phyloP scores from a whole-genome alignment of 2,888 invertebrate species.

The Parnassius apollo region DNA sequence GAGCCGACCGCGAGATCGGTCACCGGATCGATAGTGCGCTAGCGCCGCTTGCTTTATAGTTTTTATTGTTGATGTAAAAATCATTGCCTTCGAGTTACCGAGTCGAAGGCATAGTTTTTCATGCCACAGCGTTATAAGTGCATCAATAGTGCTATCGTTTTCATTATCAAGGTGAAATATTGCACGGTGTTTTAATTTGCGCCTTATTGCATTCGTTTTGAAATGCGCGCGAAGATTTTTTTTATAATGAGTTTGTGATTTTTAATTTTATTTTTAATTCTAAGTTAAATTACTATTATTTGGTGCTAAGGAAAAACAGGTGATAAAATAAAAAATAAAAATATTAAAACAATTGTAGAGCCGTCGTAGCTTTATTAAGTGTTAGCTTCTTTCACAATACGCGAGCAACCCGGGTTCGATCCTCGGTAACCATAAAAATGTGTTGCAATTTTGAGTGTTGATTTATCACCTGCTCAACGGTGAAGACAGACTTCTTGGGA shows the following conservation, averaged over 20 bases:
- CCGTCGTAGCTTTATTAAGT: too few relatives aligned
- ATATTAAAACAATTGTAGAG: too few relatives aligned
- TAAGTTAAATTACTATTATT: too few relatives aligned
- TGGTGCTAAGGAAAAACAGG: too few relatives aligned
- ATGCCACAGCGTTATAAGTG: slow-evolving; percentile 10
- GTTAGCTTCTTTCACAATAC: too few relatives aligned
- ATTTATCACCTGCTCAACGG: too few relatives aligned
- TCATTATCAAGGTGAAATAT: slow-evolving; percentile 27
- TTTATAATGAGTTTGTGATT: neutral
- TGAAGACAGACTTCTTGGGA: too few relatives aligned
- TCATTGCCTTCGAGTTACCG: slow-evolving; percentile 42
- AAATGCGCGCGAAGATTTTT: slow-evolving; percentile 11
- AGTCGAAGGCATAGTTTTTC: slow-evolving; percentile 30
- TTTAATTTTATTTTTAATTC: too few relatives aligned
- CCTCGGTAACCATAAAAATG: too few relatives aligned
- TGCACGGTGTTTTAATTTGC: slow-evolving; percentile 11
- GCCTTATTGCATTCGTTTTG: neutral
- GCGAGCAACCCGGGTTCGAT: too few relatives aligned
- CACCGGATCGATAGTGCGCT: slow-evolving; percentile 56
- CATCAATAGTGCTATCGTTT: slow-evolving; percentile 6
- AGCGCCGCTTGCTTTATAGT: slow-evolving; percentile 43
- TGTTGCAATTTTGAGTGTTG: too few relatives aligned
- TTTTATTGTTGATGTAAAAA: slow-evolving; percentile 63
- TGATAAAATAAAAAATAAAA: too few relatives aligned
- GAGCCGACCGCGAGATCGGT: slow-evolving; percentile 47